Conservation (phyloP, 2,888 invertebrate genomes). For the Polymixis flavicincta region DNA sequence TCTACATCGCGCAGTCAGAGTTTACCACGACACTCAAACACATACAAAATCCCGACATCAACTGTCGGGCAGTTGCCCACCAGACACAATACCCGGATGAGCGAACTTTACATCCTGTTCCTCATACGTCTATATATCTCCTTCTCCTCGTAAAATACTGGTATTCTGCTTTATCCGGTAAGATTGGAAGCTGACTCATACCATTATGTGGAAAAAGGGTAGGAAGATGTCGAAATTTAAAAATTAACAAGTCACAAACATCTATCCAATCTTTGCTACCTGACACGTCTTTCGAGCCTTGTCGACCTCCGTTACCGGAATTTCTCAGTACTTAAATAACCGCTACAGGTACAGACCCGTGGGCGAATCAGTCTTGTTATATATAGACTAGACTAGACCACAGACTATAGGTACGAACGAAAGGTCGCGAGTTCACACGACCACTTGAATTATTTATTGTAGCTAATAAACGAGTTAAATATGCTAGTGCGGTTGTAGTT, state of each 20-base stretch:
- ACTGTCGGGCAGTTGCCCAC: too few species aligned
- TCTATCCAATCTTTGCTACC: neutral
- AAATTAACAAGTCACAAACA: neutral
- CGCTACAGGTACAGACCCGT: conserved; percentile 29
- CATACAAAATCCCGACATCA: too few species aligned
- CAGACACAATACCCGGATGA: too few species aligned
- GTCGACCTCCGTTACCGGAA: neutral
- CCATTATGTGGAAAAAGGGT: too few species aligned
- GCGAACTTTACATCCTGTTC: too few species aligned
- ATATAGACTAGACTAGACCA: conserved; percentile 48
- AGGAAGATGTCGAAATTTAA: neutral
- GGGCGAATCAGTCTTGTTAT: conserved; percentile 42
- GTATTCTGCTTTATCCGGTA: too few species aligned
- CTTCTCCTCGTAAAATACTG: too few species aligned
- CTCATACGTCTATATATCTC: too few species aligned
- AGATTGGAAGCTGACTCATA: too few species aligned
- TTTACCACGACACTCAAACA: too few species aligned
- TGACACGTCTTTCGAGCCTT: neutral
- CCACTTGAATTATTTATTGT: conserved; percentile 34
- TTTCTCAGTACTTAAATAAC: conserved; percentile 16
- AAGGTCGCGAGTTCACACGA: conserved; percentile 45
- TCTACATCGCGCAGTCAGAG: too few species aligned
- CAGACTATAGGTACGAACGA: conserved; percentile 4
- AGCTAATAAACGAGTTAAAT: conserved; percentile 7
- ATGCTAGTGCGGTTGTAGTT: neutral